Base-by-base conservation (phyloP, 2,888 invertebrate genomes). In the Macropis europaea region DNA sequence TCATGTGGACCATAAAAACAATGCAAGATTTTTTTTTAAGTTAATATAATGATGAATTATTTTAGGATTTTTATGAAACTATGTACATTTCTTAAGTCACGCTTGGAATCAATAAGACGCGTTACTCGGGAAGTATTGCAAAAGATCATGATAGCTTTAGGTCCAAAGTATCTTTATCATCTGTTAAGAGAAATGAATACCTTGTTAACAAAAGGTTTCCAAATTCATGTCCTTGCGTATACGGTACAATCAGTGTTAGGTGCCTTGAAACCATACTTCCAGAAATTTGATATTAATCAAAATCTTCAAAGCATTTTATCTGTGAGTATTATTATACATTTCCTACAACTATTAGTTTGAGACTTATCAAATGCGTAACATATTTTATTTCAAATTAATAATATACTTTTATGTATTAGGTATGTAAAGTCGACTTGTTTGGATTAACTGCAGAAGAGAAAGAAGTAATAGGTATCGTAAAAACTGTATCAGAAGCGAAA, bases 201-300 rank as follows among this genome's bases (percentile, higher is more conserved):
- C 3, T 90, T 97, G 17, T 91, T 99, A 57, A 96, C 94, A 0
- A 93, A 95, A 86, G 99, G 99, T 9, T 99, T 96, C 88, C 98
- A 98, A 92, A 94, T 97, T 1, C 99, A 99, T 85, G 98, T 99
- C 0, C 91, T 99, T 56, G 95, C 96, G 2, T 97, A 94, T 70
- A 97, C 98, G 0, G 93, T 97, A 17, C 97, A 98, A 86, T 93
- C 95, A 0, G 93, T 99, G 3, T 90, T 99, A 53, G 93, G 93
- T 62, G 93, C 94, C 24, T 88, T 98, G 59, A 94, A 94, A 85
- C 90, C 92, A 0, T 90, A 92, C n/a, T 93, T 97, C 69, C 92
- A 94, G 87, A 91, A 94, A 0, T 93, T 93, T 0, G 95, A 98
- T 84, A 92, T 99, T n/a, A 96, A 97, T 86, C 89, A 92, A 0